Base-by-base conservation (phyloP, 2,113 vertebrate species). In the Garra rufa region DNA sequence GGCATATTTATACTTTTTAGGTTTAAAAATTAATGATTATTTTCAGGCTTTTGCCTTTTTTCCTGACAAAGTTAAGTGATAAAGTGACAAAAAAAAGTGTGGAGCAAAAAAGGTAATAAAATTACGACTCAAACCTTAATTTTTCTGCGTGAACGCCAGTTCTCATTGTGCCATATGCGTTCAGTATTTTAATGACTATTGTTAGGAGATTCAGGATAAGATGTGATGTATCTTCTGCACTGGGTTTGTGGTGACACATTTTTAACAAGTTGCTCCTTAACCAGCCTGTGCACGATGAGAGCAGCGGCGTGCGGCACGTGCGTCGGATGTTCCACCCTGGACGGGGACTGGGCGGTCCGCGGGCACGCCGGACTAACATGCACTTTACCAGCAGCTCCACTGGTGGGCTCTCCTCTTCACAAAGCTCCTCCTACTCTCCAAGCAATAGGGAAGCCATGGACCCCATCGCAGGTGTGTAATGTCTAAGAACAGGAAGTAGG, bases 361-460 rank as follows among this genome's bases (percentile, higher is more conserved):
- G 98, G 87, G 98, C 98, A 71, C 97, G 98, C 87, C 95, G 98
- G 93, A 98, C 98, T 93, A 99, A 99, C 95, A 99, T 99, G 98
- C 98, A 99, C 97, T 99, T 99, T 99, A 99, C 97, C 93, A 99
- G 93, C 93, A 97, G 96, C 93, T 99, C 98, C 88, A 93, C 95
- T 77, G 97, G 96, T 87, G 98, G 97, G 63, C 97, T 99, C 88
- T 98, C 98, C 61, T 97, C 98, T 88, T 97, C 98, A 91, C 98
- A 99, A 94, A 99, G 97, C 94, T 98, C 98, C 92, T 98, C 97
- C 0, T 99, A 99, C 93, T 98, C 97, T 93, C 97, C 98, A 93
- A 98, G 98, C 95, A 99, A 97, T 95, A 97, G 98, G 94, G 98
- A 99, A 95, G 94, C 97, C 85, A 99, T 99, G 98, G 98, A 99